Base-by-base conservation (phyloP, 2,113 vertebrate species). In the Sylvia atricapilla region DNA sequence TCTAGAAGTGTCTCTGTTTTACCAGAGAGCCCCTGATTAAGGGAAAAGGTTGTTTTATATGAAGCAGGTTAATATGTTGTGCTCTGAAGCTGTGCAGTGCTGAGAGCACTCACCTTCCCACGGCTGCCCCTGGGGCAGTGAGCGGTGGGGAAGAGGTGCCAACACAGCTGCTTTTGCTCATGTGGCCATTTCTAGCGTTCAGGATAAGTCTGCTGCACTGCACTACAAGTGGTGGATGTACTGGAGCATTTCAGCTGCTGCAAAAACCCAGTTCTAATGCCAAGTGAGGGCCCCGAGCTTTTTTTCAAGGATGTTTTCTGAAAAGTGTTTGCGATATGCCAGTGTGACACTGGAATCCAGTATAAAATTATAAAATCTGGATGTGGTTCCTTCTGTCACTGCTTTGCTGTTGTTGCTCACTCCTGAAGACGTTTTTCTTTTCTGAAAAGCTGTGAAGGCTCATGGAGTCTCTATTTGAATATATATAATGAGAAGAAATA, bases 401-500 rank as follows among this genome's bases (percentile, higher is more conserved):
- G n/a, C 30, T 37, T 44, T 79, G 49, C 53, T 84, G 4, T 19
- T 44, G 44, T 53, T 68, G n/a, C 67, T 92, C 12, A 2, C 64
- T 85, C 43, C 47, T 56, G 39, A 78, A 93, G 63, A 20, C 11
- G 0, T 3, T 18, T n/a, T 23, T 67, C 58, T 82, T 43, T 49
- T 1, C 52, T 68, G 49, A 53, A 66, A 79, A 69, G 33, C 53
- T 24, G 2, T 53, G 70, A 75, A 75, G 28, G 28, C 39, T 82
- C 68, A 62, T 75, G 62, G 27, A 49, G 13, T 46, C 62, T 77
- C 7, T 25, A 33, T 87, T n/a, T 74, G 50, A 73, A 47, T 83
- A 15, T 37, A 66, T 67, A 50, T 88, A 63, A 94, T 84, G 78
- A 95, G 93, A 67, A 79, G 49, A 76, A 95, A 76, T 79, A 82